Conservation (phyloP, 2,888 invertebrate species). For the Cryptocheilus praepositus region DNA sequence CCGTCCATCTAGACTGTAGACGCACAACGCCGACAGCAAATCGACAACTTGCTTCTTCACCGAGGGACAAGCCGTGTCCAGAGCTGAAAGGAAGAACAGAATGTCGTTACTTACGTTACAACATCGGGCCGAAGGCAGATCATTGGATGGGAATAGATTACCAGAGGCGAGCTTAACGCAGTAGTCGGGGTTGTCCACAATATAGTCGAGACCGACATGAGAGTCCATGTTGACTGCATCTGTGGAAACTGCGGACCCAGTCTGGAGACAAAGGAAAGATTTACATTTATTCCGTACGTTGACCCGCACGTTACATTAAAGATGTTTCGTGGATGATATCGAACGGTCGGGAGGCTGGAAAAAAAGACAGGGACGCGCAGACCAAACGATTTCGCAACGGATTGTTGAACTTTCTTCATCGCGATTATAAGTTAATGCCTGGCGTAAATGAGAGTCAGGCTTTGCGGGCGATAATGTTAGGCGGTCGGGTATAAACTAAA, state of each 20-base stretch:
- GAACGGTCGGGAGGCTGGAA: too few species aligned
- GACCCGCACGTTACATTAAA: background rate
- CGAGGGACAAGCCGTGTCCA: conserved; percentile 91
- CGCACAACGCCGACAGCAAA: conserved; percentile 94
- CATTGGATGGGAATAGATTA: conserved; percentile 56
- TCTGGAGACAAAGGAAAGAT: conserved; percentile 46
- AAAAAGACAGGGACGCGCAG: too few species aligned
- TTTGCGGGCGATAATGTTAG: background rate
- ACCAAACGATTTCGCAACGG: conserved; percentile 11
- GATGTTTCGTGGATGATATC: too few species aligned
- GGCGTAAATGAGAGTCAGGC: too few species aligned
- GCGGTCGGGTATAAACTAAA: background rate
- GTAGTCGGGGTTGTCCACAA: conserved; percentile 95
- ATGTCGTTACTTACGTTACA: conserved; percentile 91
- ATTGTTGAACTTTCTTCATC: conserved; percentile 16
- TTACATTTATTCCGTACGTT: background rate
- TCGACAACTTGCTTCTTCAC: conserved; percentile 98
- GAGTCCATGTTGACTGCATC: conserved; percentile 85
- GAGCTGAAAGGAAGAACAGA: conserved; percentile 81
- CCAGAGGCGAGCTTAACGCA: conserved; percentile 91
- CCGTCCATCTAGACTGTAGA: conserved; percentile 94
- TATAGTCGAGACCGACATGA: conserved; percentile 94
- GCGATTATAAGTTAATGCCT: conserved; percentile 3
- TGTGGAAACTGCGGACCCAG: conserved; percentile 56
- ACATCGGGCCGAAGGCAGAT: conserved; percentile 81